These are phyloP conservation scores for Dromius quadrimaculatus DNA, from an alignment of 2,888 invertebrate species.

Conservation along the genomic window DNA sequence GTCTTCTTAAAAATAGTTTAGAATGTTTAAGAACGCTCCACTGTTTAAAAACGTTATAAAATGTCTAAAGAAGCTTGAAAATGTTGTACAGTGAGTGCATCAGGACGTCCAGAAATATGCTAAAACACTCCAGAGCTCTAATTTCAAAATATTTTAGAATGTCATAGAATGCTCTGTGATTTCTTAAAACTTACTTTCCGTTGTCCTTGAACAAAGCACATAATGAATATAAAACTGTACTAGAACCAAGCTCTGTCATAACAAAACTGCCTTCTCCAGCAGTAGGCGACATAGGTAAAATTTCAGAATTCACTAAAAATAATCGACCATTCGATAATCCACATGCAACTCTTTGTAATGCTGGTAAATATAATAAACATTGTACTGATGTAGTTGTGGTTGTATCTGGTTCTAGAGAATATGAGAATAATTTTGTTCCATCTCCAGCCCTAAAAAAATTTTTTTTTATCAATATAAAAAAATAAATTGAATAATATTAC, in stretches of 20 bases:
- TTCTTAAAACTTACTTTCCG: slow-evolving; percentile 63
- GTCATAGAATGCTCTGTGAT: too few relatives aligned
- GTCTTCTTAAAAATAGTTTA: too few relatives aligned
- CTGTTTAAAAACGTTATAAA: too few relatives aligned
- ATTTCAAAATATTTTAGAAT: too few relatives aligned
- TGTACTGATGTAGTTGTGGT: slow-evolving; percentile 75
- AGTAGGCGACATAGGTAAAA: slow-evolving; percentile 71
- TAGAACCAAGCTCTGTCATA: slow-evolving; percentile 81
- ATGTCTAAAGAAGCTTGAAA: too few relatives aligned
- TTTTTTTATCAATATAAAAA: slow-evolving; percentile 23
- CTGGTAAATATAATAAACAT: slow-evolving; percentile 70
- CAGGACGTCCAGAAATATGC: too few relatives aligned
- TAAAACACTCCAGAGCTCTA: too few relatives aligned
- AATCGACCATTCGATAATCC: slow-evolving; percentile 83
- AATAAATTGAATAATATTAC: slow-evolving; percentile 57
- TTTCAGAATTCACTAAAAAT: slow-evolving; percentile 77
- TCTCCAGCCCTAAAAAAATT: slow-evolving; percentile 67
- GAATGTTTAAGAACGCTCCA: too few relatives aligned
- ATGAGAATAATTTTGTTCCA: slow-evolving; percentile 73
- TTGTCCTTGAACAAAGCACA: slow-evolving; percentile 70
- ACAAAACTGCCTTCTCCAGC: slow-evolving; percentile 82
- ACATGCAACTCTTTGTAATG: slow-evolving; percentile 81
- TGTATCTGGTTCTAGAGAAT: slow-evolving; percentile 77
- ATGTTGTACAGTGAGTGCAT: too few relatives aligned
- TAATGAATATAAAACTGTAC: slow-evolving; percentile 76